Conservation (phyloP, 1,140 invertebrate genomes). For the Penaeus chinensis region DNA sequence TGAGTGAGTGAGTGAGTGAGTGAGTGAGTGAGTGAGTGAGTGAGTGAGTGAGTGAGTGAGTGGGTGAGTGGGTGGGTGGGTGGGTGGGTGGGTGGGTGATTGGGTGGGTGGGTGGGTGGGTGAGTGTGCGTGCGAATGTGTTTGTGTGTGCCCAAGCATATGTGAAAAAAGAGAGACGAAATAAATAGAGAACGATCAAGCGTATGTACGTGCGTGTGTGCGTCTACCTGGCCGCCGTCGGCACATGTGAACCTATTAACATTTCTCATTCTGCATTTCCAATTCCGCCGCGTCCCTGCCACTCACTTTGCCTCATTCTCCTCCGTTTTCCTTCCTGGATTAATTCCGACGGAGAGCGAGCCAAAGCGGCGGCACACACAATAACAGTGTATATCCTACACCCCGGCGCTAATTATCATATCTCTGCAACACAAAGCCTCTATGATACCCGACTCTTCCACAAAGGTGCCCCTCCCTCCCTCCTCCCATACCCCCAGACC, state of each 20-base stretch:
- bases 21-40: not conserved
- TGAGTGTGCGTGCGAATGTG: constrained; percentile 11
- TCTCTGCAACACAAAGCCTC: too few species aligned
- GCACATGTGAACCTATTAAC: too few species aligned
- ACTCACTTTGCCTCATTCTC: not conserved
- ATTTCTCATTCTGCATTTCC: too few species aligned
- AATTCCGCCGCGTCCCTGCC: constrained; percentile 1
- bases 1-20: constrained; percentile 15
- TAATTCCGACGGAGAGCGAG: too few species aligned
- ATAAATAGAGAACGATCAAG: not conserved
- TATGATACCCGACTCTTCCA: not conserved
- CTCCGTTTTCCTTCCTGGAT: not conserved
- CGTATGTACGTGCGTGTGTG: not conserved
- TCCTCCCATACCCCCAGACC: not conserved
- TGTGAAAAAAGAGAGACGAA: not conserved
- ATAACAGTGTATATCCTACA: too few species aligned
- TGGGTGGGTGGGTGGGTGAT: not conserved
- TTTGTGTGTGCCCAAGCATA: not conserved
- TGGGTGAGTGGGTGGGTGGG: constrained; percentile 8
- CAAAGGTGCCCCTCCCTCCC: not conserved
- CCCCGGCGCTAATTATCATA: too few species aligned
- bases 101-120: not conserved
- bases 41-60: not conserved
- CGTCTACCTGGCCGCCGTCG: too few species aligned
- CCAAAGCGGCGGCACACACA: too few species aligned